phyloP scores from a whole-genome alignment of 2,797 vertebrate species.

The Macrochelys suwanniensis region DNA sequence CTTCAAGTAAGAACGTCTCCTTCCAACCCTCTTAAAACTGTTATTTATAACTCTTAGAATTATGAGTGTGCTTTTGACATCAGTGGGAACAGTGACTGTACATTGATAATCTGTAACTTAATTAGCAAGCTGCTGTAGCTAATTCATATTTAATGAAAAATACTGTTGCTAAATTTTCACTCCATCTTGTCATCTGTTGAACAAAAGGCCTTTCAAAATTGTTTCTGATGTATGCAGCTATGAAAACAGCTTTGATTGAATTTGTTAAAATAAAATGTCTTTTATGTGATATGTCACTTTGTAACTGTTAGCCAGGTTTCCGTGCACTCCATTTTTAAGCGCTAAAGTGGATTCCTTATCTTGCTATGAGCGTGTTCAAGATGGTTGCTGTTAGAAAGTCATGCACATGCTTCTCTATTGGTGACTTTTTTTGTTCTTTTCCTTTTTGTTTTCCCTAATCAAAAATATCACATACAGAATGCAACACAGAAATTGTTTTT shows the following conservation, averaged over 20 bases:
- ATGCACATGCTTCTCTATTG: background rate
- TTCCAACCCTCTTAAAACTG: constrained; percentile 10
- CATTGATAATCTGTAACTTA: constrained; percentile 46
- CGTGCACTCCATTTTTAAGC: background rate
- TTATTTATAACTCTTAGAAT: constrained; percentile 54
- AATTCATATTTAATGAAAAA: constrained; percentile 66
- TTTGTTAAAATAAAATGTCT: constrained; percentile 2
- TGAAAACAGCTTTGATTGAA: constrained; percentile 39
- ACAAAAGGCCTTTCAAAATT: constrained; percentile 13
- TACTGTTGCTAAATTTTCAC: constrained; percentile 15
- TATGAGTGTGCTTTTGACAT: constrained; percentile 45
- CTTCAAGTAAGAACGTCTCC: constrained; percentile 26
- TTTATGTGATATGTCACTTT: background rate
- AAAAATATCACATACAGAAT: background rate
- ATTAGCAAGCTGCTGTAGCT: constrained; percentile 42
- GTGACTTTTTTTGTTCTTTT: background rate
- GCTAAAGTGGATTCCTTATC: background rate
- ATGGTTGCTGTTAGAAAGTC: background rate
- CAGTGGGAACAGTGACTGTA: constrained; percentile 31
- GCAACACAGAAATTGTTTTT: background rate
- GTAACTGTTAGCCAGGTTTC: background rate
- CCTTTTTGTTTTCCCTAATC: background rate
- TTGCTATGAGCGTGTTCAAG: background rate
- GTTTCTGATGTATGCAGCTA: constrained; percentile 37
- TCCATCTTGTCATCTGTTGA: constrained; percentile 32